phyloP scores from a whole-genome alignment of 30 jellyfish, hydroid and myxozoan species.

The Chrysaora quinquecirrha region DNA sequence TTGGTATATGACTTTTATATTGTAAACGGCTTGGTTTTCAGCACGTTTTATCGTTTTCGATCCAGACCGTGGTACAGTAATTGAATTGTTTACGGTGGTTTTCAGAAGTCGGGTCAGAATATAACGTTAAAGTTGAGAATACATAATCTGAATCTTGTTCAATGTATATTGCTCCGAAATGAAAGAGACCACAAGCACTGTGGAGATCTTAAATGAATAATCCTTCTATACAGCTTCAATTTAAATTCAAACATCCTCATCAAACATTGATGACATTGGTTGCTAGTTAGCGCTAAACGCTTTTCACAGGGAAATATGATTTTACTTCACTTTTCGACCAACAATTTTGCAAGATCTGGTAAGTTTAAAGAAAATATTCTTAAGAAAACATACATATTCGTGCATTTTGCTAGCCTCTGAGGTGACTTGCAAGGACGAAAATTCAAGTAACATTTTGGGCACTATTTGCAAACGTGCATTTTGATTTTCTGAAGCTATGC shows the following conservation, averaged over 20 bases:
- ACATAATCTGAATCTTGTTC: constrained; percentile 15
- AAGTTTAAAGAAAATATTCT: too few relatives aligned
- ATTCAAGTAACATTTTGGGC: too few relatives aligned
- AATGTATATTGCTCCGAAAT: background rate
- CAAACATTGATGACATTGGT: constrained; percentile 43
- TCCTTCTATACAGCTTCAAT: constrained; percentile 32
- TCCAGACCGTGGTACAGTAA: too few relatives aligned
- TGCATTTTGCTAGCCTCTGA: too few relatives aligned
- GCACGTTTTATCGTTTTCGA: too few relatives aligned
- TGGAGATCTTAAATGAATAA: constrained; percentile 27
- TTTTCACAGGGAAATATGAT: background rate
- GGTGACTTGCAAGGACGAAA: too few relatives aligned
- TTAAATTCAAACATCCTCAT: constrained; percentile 29
- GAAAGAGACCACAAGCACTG: constrained; percentile 46
- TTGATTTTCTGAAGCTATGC: constrained; percentile 9
- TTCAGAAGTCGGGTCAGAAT: too few relatives aligned
- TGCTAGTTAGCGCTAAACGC: constrained; percentile 46
- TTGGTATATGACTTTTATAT: too few relatives aligned
- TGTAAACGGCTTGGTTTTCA: too few relatives aligned
- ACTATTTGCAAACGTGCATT: background rate
- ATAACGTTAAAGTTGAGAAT: too few relatives aligned
- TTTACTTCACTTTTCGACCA: background rate
- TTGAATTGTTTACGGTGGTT: too few relatives aligned
- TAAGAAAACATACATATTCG: too few relatives aligned
- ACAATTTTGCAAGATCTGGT: background rate